phyloP scores from a whole-genome alignment of 2,888 invertebrate species.

The Sthenelais limicola region DNA sequence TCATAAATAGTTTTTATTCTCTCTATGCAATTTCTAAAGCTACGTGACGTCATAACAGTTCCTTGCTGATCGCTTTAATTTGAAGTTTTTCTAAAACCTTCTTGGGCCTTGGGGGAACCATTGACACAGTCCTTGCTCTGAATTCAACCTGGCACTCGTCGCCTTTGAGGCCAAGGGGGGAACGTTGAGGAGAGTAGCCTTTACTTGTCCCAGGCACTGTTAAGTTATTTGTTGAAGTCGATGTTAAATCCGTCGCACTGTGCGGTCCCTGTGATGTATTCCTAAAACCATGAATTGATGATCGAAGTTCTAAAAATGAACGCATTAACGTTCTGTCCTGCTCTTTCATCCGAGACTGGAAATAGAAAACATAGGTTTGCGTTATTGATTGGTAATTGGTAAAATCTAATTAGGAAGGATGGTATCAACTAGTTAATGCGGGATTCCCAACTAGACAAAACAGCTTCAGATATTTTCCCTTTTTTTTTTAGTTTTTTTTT shows the following conservation, averaged over 20 bases:
- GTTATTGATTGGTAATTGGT: too few relatives aligned
- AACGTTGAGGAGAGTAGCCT: background rate
- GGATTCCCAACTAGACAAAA: too few relatives aligned
- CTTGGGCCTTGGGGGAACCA: slow-evolving; percentile 1
- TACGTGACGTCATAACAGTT: slow-evolving; percentile 20
- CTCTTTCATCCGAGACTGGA: slow-evolving; percentile 36
- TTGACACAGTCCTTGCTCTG: slow-evolving; percentile 33
- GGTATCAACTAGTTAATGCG: too few relatives aligned
- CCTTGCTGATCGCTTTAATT: slow-evolving; percentile 15
- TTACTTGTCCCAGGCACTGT: background rate
- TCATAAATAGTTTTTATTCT: too few relatives aligned
- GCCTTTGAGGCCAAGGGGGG: background rate
- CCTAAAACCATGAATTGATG: slow-evolving; percentile 38
- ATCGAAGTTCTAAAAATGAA: slow-evolving; percentile 38
- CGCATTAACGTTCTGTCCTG: slow-evolving; percentile 40
- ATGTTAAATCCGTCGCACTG: background rate
- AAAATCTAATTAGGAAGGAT: too few relatives aligned
- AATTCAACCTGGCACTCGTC: slow-evolving; percentile 39
- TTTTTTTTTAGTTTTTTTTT: too few relatives aligned
- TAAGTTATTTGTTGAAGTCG: background rate
- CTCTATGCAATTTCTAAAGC: too few relatives aligned
- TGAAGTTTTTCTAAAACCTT: slow-evolving; percentile 11
- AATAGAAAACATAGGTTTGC: too few relatives aligned
- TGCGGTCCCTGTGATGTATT: background rate
- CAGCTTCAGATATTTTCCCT: too few relatives aligned